Percentiles rank a stretch among this genome's conserved stretches.
Conservation (phyloP, 1,140 invertebrate genomes). For the Lepidurus couesii region DNA sequence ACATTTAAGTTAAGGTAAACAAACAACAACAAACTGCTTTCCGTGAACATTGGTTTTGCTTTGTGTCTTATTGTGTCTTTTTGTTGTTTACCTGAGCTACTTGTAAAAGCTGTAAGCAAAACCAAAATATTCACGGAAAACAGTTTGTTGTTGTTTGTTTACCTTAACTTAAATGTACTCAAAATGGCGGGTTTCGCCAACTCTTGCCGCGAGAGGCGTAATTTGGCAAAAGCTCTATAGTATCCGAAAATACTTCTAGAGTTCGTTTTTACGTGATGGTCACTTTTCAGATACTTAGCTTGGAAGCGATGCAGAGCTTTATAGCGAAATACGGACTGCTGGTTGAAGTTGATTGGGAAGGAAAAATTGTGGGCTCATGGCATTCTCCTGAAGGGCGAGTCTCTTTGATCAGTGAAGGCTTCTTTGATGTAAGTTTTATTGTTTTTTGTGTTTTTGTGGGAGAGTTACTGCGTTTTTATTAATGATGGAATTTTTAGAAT, state of each 20-base stretch:
- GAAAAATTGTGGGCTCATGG: constrained; percentile 58
- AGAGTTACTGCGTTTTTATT: constrained; percentile 37
- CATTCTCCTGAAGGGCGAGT: constrained; percentile 51
- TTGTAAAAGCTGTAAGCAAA: too few relatives aligned
- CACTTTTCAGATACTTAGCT: constrained; percentile 37
- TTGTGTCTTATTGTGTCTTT: too few relatives aligned
- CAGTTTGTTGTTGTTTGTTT: too few relatives aligned
- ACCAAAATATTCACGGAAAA: too few relatives aligned
- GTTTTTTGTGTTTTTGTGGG: constrained; percentile 41
- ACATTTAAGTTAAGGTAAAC: too few relatives aligned
- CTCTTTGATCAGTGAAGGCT: constrained; percentile 53
- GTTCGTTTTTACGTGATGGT: constrained; percentile 3
- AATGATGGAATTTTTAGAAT: constrained; percentile 43
- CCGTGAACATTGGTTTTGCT: too few relatives aligned
- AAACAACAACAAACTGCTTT: too few relatives aligned
- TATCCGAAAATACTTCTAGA: constrained; percentile 9
- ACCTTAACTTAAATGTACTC: too few relatives aligned
- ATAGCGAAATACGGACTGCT: constrained; percentile 46
- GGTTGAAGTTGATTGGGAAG: constrained; percentile 58
- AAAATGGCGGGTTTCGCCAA: too few relatives aligned
- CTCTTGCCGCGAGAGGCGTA: too few relatives aligned
- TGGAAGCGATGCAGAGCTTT: constrained; percentile 39
- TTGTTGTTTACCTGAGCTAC: too few relatives aligned
- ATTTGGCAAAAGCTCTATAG: too few relatives aligned
- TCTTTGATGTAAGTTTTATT: constrained; percentile 49